Evolutionary conservation across 2,888 invertebrate genomes (phyloP), one percentile per base, ranked within the genome.

Genomic region (Agrotis ipsilon): DNA sequence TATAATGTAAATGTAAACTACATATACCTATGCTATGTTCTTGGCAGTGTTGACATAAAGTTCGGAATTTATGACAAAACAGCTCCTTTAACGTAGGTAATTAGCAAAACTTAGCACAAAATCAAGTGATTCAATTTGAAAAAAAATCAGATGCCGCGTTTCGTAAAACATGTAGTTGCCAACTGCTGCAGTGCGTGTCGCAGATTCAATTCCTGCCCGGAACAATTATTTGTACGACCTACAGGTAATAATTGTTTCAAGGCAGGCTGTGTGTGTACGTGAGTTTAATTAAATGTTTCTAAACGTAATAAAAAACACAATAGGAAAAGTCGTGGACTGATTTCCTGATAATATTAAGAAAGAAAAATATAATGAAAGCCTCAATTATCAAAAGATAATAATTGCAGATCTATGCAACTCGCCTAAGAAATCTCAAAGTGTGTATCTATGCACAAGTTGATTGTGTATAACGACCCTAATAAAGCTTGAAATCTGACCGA

Each of bases 401-500:
- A 54, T 54, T 27, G 27, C 27, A 13, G 9, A 27, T n/a, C n/a
- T n/a, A n/a, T 18, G 51, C 51, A 21, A 14, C 14, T 9, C 32
- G 9, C 9, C 9, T 32, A 21, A 6, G 24, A 18, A 27, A 5
- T 27, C 27, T 57, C 21, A 14, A 24, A 57, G 21, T 57, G 9
- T 5, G 5, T 24, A n/a, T 68, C 43, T 24, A 54, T 46, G 13
- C 16, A 24, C 11, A 18, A 68, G 21, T 68, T n/a, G 11, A 46
- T 21, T 32, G 4, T 39, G 54, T 46, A 3, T 45, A 32, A 11
- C 39, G 39, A 39, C 39, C 39, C 1, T 39, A 14, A 27, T 39
- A 49, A 21, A 24, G 7, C 13, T 45, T 43, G 46, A 39, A 24
- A 57, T 51, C 49, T 51, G 27, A 72, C 27, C 21, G 45, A 72